phyloP scores from a whole-genome alignment of 1,140 invertebrate genomes.

The Brachionus manjavacas region DNA sequence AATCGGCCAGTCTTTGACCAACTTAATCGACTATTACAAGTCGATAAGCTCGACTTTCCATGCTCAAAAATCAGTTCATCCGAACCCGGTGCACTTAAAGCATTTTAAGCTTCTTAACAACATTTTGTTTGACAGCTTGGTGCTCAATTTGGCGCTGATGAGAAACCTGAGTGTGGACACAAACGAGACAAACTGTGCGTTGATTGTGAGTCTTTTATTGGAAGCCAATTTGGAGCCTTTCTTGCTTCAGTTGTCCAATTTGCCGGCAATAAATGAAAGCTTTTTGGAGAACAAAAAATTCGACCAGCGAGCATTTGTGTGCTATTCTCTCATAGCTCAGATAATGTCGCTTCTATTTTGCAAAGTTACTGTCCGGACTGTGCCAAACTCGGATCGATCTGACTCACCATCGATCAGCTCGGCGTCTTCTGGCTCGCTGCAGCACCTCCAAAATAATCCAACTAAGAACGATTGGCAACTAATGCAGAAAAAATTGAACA shows the following conservation, averaged over 20 bases:
- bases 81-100: background rate
- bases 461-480: background rate
- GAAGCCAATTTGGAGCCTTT: background rate
- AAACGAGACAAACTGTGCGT: background rate
- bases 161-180: background rate
- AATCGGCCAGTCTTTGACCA: background rate
- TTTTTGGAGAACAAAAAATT: conserved; percentile 21
- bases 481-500: background rate
- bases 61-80: background rate
- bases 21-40: background rate
- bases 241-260: background rate
- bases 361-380: background rate
- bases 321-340: background rate
- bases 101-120: conserved; percentile 8
- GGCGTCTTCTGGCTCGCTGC: background rate
- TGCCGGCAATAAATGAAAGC: background rate
- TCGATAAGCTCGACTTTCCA: background rate
- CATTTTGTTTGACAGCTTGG: background rate
- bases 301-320: background rate
- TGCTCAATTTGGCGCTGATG: background rate
- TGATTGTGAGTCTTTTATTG: background rate
- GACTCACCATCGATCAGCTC: background rate
- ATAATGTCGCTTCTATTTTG: conserved; percentile 25
- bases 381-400: background rate
- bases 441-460: background rate